Conservation (phyloP, 2,113 vertebrate species). For the Sus scrofa region T2T-Sscrofa CM000814.6:18872501-18873000, state of each 20-base stretch:
- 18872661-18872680: too few relatives aligned
- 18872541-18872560: too few relatives aligned
- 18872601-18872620: too few relatives aligned
- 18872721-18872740: accelerated
- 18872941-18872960: not conserved
- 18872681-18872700: too few relatives aligned
- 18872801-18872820: not conserved
- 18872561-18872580: too few relatives aligned
- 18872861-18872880: not conserved
- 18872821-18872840: not conserved
- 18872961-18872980: not conserved
- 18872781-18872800: not conserved
- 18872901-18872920: not conserved
- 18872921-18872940: not conserved
- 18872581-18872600: too few relatives aligned
- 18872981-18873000: not conserved
- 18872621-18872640: too few relatives aligned
- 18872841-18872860: accelerated
- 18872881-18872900: not conserved
- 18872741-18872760: not conserved
- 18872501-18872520: too few relatives aligned
- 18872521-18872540: too few relatives aligned
- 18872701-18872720: not conserved
- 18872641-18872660: too few relatives aligned
- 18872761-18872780: not conserved